Evolutionary conservation across 2,888 invertebrate genomes (phyloP).

Genomic region (Scaptomyza polygonia): DNA sequence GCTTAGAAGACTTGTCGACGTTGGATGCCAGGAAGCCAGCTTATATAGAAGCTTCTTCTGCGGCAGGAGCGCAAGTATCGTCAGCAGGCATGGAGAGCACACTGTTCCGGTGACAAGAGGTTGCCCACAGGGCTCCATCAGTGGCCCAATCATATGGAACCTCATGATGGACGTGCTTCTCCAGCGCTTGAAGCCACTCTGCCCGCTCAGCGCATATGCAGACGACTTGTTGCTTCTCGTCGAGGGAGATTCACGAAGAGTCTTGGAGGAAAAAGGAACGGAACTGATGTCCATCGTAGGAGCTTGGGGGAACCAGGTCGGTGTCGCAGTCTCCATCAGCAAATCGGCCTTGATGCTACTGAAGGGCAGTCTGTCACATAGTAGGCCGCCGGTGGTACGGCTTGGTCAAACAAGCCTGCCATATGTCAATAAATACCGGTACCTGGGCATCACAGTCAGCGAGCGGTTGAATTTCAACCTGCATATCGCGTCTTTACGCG

Average conservation of each 20-base stretch:
- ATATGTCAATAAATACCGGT: too few relatives aligned
- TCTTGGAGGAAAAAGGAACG: not conserved
- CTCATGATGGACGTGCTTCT: conserved; percentile 22
- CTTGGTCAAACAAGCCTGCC: too few relatives aligned
- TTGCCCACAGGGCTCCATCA: conserved; percentile 33
- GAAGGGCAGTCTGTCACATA: too few relatives aligned
- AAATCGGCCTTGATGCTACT: too few relatives aligned
- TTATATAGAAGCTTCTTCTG: conserved; percentile 32
- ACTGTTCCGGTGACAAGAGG: too few relatives aligned
- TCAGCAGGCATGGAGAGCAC: too few relatives aligned
- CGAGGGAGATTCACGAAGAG: not conserved
- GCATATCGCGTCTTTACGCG: too few relatives aligned
- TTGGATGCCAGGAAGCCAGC: conserved; percentile 26
- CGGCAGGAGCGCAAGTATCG: conserved; percentile 4
- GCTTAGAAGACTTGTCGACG: conserved; percentile 13
- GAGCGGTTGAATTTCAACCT: too few relatives aligned
- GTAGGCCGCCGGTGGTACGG: too few relatives aligned
- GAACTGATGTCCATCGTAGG: not conserved
- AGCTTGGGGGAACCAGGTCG: not conserved
- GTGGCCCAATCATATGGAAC: conserved; percentile 23
- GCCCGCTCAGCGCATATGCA: not conserved
- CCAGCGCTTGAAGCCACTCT: not conserved
- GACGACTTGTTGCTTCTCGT: not conserved
- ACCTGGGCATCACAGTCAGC: too few relatives aligned
- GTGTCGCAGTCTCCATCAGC: too few relatives aligned